phyloP scores from a whole-genome alignment of 2,797 vertebrate species.

The Sebastes hubbsi region DNA sequence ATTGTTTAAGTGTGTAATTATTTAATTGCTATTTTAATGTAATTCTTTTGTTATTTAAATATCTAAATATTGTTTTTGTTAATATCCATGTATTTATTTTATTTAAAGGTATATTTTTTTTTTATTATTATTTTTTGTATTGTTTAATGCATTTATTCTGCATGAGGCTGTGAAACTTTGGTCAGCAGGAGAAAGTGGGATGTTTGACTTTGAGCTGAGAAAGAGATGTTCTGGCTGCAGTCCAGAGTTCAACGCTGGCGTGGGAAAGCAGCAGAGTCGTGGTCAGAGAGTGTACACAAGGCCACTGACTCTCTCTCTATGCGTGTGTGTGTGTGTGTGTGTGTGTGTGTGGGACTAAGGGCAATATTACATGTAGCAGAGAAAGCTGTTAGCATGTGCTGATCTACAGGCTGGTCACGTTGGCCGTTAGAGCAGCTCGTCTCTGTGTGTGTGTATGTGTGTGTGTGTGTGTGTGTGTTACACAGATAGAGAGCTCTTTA shows the following conservation, averaged over 20 bases:
- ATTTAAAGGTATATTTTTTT: no score
- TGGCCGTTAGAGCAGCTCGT: slow-evolving; percentile 48
- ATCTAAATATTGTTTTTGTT: no score
- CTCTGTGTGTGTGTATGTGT: background rate
- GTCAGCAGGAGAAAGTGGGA: slow-evolving; percentile 18
- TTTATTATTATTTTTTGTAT: no score
- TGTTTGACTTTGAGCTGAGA: slow-evolving; percentile 55
- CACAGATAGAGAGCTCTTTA: slow-evolving; percentile 63
- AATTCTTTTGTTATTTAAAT: no score
- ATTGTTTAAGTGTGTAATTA: no score
- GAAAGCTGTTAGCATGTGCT: slow-evolving; percentile 48
- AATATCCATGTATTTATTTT: no score
- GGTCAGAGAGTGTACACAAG: slow-evolving; percentile 64
- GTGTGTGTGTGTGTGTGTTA: background rate
- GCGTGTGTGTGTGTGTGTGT: background rate
- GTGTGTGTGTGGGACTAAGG: background rate
- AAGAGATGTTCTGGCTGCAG: slow-evolving; percentile 53
- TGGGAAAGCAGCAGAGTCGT: slow-evolving; percentile 72
- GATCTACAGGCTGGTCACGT: slow-evolving; percentile 69
- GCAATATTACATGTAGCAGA: slow-evolving; percentile 30
- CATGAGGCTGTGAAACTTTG: background rate
- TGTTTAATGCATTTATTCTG: background rate
- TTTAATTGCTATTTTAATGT: no score
- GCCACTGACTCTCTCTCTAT: slow-evolving; percentile 34
- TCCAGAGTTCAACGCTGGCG: slow-evolving; percentile 70